phyloP scores from a whole-genome alignment of 2,797 vertebrate species.

The Crax fasciolata region DNA sequence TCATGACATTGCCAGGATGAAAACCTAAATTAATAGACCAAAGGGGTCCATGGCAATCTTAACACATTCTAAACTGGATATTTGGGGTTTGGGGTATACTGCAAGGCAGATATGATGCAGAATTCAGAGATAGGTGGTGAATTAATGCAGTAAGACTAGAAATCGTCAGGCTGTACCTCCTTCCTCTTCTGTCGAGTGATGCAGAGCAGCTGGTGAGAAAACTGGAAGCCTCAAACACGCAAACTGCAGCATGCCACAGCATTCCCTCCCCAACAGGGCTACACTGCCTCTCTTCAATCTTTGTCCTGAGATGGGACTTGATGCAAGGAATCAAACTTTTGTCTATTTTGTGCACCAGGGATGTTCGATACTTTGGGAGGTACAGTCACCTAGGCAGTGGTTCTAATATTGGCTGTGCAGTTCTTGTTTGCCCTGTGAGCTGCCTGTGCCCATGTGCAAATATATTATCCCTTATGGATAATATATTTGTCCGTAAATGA shows the following conservation, averaged over 20 bases:
- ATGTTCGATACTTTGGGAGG: not conserved
- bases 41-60: not conserved
- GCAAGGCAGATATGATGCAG: not conserved
- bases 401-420: too few relatives aligned
- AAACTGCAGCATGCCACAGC: rapidly evolving
- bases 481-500: not conserved
- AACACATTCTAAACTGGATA: not conserved
- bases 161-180: not conserved
- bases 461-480: not conserved
- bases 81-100: rapidly evolving
- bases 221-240: not conserved
- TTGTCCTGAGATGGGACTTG: not conserved
- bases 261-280: not conserved
- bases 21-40: not conserved
- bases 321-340: not conserved
- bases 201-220: not conserved
- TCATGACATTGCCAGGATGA: not conserved
- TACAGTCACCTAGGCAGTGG: not conserved
- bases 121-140: not conserved
- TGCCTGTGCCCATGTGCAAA: not conserved
- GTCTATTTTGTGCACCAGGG: not conserved
- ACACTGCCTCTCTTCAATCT: not conserved
- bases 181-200: not conserved
- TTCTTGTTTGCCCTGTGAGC: not conserved
- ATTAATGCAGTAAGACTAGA: not conserved